Base-by-base conservation (phyloP, 2,113 vertebrate species). In the Aldabrachelys gigantea region DNA sequence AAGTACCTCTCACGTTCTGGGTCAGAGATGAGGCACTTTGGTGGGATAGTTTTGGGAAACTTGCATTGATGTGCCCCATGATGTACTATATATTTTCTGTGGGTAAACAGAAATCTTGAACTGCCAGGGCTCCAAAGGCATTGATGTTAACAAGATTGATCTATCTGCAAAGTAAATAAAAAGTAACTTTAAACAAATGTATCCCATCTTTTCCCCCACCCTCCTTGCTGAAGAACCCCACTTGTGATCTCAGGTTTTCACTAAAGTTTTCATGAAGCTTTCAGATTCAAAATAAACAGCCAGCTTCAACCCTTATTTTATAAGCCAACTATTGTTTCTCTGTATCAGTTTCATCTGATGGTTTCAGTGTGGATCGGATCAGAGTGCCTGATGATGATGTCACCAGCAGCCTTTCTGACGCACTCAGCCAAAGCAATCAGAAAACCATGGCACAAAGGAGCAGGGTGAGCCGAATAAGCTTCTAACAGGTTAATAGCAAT, bases 341-440 rank as follows among this genome's bases (percentile, higher is more conserved):
- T 76, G 0, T 2, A 22, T 4, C 35, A 4, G 5, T 84, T 92
- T 54, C 89, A 38, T 25, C 27, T 84, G 86, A 59, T 59, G 90
- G 52, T 44, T 94, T 94, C 90, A 81, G 24, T 41, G 87, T 41
- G 54, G 53, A 56, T 91, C 0, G 0, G 3, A 9, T 41, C 78
- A 54, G 47, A 80, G 9, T 13, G 22, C 7, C 24, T 1, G 12
- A 14, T 85, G 56, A 27, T n/a, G 14, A 31, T 90, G 35, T 88
- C 75, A 88, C 83, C 52, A 84, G 12, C 50, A 93, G 54, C 85
- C 91, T 96, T 56, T 75, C n/a, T 89, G 88, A 53, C 89, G 25
- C 12, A 81, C 49, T 92, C 25, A 87, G 41, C 31, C 80, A 56
- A 85, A 93, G 7, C 53, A 24, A 56, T 89, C 59, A 65, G 72